phyloP scores from a whole-genome alignment of 1,140 invertebrate genomes.

The Drosophila virilis region DNA sequence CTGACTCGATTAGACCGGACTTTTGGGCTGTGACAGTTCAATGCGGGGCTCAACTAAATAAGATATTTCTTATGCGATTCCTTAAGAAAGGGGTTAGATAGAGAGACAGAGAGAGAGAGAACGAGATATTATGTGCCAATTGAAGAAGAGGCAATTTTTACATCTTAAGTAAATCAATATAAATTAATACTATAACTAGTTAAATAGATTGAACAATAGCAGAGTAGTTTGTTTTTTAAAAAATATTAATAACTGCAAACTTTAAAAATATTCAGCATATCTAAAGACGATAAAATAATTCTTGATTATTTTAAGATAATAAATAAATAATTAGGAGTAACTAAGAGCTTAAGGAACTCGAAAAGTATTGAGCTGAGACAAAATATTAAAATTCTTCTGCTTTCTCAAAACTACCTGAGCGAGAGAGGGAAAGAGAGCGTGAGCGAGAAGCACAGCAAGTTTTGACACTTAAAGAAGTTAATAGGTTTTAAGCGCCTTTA shows the following conservation, averaged over 20 bases:
- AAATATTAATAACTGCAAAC: no score
- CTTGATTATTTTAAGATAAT: no score
- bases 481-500: constrained; percentile 39
- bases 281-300: not conserved
- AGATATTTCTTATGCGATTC: not conserved
- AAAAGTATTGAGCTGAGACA: no score
- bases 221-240: no score
- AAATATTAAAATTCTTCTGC: no score
- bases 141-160: no score
- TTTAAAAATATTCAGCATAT: no score
- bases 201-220: no score
- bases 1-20: constrained; percentile 17
- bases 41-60: not conserved
- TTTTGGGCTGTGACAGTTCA: constrained; percentile 2
- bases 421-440: not conserved
- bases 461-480: constrained; percentile 26
- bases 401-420: no score
- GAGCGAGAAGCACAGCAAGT: not conserved
- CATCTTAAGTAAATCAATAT: no score
- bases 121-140: not conserved
- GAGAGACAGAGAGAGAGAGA: not conserved
- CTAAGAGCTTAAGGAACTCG: no score
- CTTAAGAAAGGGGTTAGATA: not conserved
- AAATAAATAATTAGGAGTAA: not conserved
- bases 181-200: no score